Evolutionary conservation across 2,797 vertebrate species (phyloP), one percentile per base, ranked within the genome.

Genomic region (Micrastur ruficollis): DNA sequence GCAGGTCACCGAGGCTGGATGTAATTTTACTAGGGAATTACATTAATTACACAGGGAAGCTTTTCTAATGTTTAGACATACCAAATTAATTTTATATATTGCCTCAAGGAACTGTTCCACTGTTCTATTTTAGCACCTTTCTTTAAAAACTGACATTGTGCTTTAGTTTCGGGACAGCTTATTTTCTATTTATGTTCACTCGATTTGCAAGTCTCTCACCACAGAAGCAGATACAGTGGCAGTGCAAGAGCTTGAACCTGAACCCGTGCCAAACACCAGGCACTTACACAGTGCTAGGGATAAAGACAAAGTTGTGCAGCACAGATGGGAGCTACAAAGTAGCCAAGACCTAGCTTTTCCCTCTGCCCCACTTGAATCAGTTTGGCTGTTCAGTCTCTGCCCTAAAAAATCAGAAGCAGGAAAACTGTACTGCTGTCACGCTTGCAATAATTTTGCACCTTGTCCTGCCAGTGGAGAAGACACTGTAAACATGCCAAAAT

Each of bases 281-380:
- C 9, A 22, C 38, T 18, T 7, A 10, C 8, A 21, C 25, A 22
- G 47, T 2, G 5, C 55, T n/a, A 47, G 34, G 55, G 49, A 34
- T 5, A 13, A 29, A 0, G 3, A 56, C 63, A 62, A 22, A 42
- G 44, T 5, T 6, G 12, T 9, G 42, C 23, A 32, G 47, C 23
- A 20, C 0, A 0, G 34, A 50, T 2, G 0, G 36, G 76, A 32
- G 27, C 49, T 32, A 70, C 22, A 56, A 76, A 56, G 36, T 38
- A 89, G 68, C n/a, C 2, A 3, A 46, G 46, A 61, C 38, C 14
- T 16, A 36, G n/a, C 34, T 82, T 53, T 34, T 42, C 50, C 44
- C 42, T 49, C 67, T 56, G 26, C 31, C 62, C 29, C 11, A 12
- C 88, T 55, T 27, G 19, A 14, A 42, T 3, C 0, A 2, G 4